Percentiles rank a stretch among this genome's conserved stretches.
phyloP scores from a whole-genome alignment of 2,113 vertebrate species.

The Urocynchramus pylzowi region DNA sequence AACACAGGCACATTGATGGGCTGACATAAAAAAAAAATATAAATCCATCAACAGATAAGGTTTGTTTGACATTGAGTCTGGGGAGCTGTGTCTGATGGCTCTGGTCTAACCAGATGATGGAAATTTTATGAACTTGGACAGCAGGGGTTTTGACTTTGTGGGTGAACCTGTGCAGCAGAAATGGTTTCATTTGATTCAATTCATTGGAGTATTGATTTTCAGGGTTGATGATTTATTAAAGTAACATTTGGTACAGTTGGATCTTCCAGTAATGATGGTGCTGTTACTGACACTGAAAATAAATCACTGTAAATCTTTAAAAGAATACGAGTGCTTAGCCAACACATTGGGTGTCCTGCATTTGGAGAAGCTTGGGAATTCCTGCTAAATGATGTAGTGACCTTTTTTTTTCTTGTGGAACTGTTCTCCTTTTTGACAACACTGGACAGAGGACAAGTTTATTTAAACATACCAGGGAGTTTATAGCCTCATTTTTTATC shows the following conservation, averaged over 20 bases:
- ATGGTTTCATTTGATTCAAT: constrained; percentile 37
- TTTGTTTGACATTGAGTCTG: constrained; percentile 58
- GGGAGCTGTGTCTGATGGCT: neutral
- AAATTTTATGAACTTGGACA: constrained; percentile 70
- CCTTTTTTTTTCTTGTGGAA: neutral
- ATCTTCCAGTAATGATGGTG: constrained; percentile 36
- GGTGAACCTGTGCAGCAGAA: constrained; percentile 35
- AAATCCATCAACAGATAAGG: constrained; percentile 43
- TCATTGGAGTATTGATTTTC: constrained; percentile 55
- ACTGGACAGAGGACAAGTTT: neutral
- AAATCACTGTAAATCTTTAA: constrained; percentile 26
- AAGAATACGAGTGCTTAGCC: neutral
- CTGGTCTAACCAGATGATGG: constrained; percentile 24
- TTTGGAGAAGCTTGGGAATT: neutral
- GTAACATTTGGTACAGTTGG: constrained; percentile 34
- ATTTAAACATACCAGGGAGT: neutral
- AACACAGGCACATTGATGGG: constrained; percentile 48
- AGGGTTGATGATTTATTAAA: constrained; percentile 62
- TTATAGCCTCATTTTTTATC: neutral
- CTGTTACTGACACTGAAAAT: constrained; percentile 42
- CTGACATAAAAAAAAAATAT: constrained; percentile 31
- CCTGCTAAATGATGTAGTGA: neutral
- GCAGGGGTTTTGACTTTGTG: constrained; percentile 27
- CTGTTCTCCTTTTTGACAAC: neutral
- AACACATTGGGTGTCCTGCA: neutral